A percentile compares a stretch with the other conserved stretches of the same genome.
Evolutionary conservation across 2,113 vertebrate species (phyloP).

Genomic region (Hydrolagus affinis): DNA sequence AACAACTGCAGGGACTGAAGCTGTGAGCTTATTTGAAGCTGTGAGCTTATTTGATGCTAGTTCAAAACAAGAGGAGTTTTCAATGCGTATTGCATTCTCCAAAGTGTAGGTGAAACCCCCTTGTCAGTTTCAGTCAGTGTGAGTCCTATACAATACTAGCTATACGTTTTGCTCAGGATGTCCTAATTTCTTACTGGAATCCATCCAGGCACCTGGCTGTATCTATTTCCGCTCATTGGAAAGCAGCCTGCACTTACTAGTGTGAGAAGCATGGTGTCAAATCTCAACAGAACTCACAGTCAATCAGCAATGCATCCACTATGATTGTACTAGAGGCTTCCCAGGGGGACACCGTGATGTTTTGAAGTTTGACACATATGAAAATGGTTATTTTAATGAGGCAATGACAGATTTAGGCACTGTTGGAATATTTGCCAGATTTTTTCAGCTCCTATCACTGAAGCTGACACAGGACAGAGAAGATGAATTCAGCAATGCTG

Average conservation of each 20-base stretch:
- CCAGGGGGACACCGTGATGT: not conserved
- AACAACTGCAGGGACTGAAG: not conserved
- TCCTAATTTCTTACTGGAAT: not conserved
- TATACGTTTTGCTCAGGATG: not conserved
- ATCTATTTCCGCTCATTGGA: not conserved
- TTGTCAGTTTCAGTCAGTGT: not conserved
- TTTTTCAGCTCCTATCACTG: not conserved
- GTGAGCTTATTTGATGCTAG: too few species aligned
- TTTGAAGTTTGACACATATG: not conserved
- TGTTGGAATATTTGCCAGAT: not conserved
- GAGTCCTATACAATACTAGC: not conserved
- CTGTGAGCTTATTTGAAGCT: not conserved
- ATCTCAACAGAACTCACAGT: not conserved
- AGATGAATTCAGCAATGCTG: not conserved
- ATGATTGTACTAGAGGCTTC: not conserved
- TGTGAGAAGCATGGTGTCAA: not conserved
- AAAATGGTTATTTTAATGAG: not conserved
- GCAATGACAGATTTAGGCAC: not conserved
- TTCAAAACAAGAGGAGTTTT: not conserved
- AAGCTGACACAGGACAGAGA: not conserved
- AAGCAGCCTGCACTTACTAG: not conserved
- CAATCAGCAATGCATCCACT: not conserved
- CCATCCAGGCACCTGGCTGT: not conserved
- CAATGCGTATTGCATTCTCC: not conserved
- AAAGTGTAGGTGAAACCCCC: not conserved